Percentiles rank a stretch among this genome's conserved stretches.
Conservation (phyloP, 1,140 invertebrate genomes). For the Antheraea pernyi region DNA sequence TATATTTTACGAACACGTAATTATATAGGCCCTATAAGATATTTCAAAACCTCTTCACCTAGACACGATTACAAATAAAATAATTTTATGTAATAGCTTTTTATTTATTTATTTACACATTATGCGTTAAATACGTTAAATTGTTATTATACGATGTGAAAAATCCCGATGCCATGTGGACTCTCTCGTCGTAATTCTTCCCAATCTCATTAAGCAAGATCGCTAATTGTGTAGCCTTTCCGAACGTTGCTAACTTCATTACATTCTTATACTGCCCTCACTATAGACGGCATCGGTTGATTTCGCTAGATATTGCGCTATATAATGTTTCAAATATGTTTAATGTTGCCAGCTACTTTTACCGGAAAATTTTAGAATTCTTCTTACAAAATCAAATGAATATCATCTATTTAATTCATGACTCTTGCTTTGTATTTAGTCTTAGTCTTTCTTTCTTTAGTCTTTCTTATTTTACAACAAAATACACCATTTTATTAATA, state of each 20-base stretch:
- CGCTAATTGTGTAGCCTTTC: conserved; percentile 62
- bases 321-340: background rate
- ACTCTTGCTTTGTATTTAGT: no score
- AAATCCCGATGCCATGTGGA: background rate
- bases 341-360: background rate
- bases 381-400: background rate
- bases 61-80: no score
- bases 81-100: no score
- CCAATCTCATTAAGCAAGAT: conserved; percentile 44
- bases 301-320: background rate
- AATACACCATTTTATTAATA: no score
- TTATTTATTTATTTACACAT: no score
- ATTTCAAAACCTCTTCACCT: no score
- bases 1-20: no score
- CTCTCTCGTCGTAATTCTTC: conserved; percentile 18
- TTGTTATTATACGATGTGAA: background rate
- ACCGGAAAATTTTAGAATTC: background rate
- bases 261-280: conserved; percentile 20
- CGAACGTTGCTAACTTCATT: conserved; percentile 54
- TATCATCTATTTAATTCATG: no score
- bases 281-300: background rate
- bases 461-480: no score
- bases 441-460: no score
- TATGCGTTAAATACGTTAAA: no score
- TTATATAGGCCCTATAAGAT: no score